These are phyloP conservation scores for Zaprionus bogoriensis DNA, from an alignment of 2,888 invertebrate genomes.

Conservation along the genomic window DNA sequence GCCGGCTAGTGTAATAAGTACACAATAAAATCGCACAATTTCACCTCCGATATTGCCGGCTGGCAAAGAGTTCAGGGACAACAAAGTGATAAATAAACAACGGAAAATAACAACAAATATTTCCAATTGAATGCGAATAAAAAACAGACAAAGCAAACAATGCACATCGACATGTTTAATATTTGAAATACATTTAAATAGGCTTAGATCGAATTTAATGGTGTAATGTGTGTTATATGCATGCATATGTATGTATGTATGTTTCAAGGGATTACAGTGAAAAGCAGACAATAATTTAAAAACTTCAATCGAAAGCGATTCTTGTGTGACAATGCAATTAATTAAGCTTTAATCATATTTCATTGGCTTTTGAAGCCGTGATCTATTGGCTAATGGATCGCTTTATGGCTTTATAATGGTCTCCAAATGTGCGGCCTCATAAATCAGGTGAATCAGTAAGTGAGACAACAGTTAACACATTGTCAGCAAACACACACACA, in stretches of 20 bases:
- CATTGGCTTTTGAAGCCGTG: slow-evolving; percentile 14
- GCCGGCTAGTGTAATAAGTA: not conserved
- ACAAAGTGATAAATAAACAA: not conserved
- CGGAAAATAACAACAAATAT: not conserved
- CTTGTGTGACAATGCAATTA: slow-evolving; percentile 19
- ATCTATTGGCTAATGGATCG: slow-evolving; percentile 37
- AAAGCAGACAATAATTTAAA: not conserved
- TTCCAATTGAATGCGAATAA: not conserved
- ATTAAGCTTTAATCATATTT: slow-evolving; percentile 36
- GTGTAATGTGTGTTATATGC: not conserved
- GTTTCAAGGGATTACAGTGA: not conserved
- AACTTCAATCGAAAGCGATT: not conserved
- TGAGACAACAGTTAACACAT: slow-evolving; percentile 58
- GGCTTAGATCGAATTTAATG: not conserved
- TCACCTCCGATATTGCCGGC: not conserved
- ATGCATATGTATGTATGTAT: not conserved
- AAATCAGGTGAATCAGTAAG: slow-evolving; percentile 60
- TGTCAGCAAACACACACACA: slow-evolving; percentile 9
- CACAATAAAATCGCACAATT: not conserved
- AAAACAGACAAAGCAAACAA: not conserved
- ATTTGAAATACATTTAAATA: not conserved
- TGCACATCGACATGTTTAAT: not conserved
- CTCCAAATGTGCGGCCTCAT: slow-evolving; percentile 39
- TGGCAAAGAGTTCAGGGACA: not conserved
- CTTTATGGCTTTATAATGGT: slow-evolving; percentile 65